These are phyloP conservation scores for Megaceryle maxima DNA, from an alignment of 2,113 vertebrate species.

Conservation along the genomic window DNA sequence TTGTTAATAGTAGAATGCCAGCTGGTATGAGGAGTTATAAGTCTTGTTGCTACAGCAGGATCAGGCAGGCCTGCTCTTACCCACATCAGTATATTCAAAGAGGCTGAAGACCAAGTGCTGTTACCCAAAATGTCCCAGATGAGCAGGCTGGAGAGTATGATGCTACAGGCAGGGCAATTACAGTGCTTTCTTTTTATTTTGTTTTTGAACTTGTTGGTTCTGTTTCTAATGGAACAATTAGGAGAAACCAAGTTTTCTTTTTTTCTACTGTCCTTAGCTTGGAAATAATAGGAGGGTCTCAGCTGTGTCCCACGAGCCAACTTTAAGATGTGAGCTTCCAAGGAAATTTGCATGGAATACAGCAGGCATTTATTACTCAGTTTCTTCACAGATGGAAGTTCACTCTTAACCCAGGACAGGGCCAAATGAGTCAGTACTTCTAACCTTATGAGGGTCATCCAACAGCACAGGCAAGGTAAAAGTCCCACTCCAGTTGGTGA, in stretches of 20 bases:
- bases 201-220: background rate
- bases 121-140: background rate
- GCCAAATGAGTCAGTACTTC: constrained; percentile 80
- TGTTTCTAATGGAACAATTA: background rate
- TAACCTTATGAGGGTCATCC: constrained; percentile 74
- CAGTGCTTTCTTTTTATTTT: background rate
- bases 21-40: background rate
- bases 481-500: background rate
- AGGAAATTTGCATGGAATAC: background rate
- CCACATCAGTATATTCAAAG: background rate
- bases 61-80: background rate
- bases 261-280: background rate
- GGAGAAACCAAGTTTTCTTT: background rate
- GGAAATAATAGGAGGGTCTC: background rate
- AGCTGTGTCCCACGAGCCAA: background rate
- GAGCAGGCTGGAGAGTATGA: background rate
- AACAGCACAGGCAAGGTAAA: constrained; percentile 39
- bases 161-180: background rate
- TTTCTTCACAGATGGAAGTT: constrained; percentile 77
- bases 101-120: background rate
- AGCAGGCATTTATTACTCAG: constrained; percentile 36
- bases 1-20: background rate
- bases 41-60: background rate
- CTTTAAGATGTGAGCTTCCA: background rate
- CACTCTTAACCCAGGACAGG: constrained; percentile 71